Percentiles rank a stretch among this genome's conserved stretches.
Evolutionary conservation across 2,888 invertebrate genomes (phyloP).

Genomic region (Dyspetes luteomarginatus): DNA sequence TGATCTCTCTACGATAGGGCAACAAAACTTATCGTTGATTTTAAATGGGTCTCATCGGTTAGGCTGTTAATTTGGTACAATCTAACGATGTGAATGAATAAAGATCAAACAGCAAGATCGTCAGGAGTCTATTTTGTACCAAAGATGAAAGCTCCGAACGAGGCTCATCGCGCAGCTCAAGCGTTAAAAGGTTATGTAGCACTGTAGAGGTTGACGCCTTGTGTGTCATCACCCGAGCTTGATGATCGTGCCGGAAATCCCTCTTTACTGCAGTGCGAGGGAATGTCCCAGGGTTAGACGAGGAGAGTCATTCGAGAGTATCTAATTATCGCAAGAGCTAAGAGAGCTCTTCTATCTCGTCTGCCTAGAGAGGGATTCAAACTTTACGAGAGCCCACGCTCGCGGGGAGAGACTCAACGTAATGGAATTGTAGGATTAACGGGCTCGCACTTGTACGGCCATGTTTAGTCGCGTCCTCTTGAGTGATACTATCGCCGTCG

Average conservation of each 20-base stretch:
- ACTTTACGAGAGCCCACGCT: slow-evolving; percentile 65
- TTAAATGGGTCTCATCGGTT: too few species aligned
- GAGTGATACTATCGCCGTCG: slow-evolving; percentile 38
- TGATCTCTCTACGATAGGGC: too few species aligned
- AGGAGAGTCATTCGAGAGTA: slow-evolving; percentile 59
- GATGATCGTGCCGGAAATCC: slow-evolving; percentile 59
- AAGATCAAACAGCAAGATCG: neutral
- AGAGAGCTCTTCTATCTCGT: slow-evolving; percentile 46
- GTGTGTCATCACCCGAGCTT: slow-evolving; percentile 47
- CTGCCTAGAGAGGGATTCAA: slow-evolving; percentile 53
- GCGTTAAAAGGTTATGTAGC: neutral
- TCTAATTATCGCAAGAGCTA: slow-evolving; percentile 65
- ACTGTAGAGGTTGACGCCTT: slow-evolving; percentile 14
- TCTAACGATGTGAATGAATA: neutral
- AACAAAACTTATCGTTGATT: too few species aligned
- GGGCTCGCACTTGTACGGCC: slow-evolving; percentile 65
- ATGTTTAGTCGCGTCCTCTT: slow-evolving; percentile 24
- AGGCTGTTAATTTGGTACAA: neutral
- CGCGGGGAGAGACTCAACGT: slow-evolving; percentile 61
- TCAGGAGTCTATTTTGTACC: neutral
- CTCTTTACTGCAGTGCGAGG: slow-evolving; percentile 40
- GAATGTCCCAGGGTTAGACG: slow-evolving; percentile 5
- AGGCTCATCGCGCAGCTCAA: slow-evolving; percentile 6
- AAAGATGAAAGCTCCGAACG: neutral
- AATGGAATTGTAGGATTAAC: slow-evolving; percentile 71